Percentiles rank a stretch among this genome's conserved stretches.
Conservation (phyloP, 2,888 invertebrate genomes). For the Phengaris alcon region DNA sequence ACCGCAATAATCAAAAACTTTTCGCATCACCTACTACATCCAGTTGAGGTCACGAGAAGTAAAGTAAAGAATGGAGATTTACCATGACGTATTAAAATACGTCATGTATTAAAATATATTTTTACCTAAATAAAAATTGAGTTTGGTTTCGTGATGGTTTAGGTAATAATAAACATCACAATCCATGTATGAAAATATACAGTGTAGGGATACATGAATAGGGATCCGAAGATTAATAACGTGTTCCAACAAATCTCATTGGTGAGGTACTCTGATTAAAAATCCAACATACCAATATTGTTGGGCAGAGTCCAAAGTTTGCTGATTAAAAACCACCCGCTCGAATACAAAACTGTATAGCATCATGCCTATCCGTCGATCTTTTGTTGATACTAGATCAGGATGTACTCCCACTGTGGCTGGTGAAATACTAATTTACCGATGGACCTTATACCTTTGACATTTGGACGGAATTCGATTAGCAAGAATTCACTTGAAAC, state of each 20-base stretch:
- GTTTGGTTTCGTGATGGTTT: no score
- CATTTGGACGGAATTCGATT: neutral
- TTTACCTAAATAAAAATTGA: no score
- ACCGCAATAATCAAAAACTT: no score
- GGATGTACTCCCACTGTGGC: slow-evolving; percentile 19
- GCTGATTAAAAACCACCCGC: slow-evolving; percentile 60
- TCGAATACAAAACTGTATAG: slow-evolving; percentile 44
- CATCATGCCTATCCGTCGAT: slow-evolving; percentile 37
- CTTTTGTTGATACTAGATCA: slow-evolving; percentile 34
- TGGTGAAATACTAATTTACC: slow-evolving; percentile 19
- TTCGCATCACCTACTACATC: no score
- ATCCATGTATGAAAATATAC: neutral
- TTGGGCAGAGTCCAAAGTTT: slow-evolving; percentile 58
- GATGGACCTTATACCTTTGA: neutral
- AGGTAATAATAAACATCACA: no score
- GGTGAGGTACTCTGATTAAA: slow-evolving; percentile 45
- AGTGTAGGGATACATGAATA: neutral
- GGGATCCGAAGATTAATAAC: neutral
- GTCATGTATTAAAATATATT: no score
- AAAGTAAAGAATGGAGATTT: no score
- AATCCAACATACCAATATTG: slow-evolving; percentile 47
- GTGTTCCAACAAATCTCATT: slow-evolving; percentile 13
- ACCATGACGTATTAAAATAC: no score
- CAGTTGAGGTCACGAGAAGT: no score
- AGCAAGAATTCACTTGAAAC: neutral